Evolutionary conservation across 2,797 vertebrate species (phyloP), one percentile per base, ranked within the genome.

Genomic region (Thamnophis elegans): DNA sequence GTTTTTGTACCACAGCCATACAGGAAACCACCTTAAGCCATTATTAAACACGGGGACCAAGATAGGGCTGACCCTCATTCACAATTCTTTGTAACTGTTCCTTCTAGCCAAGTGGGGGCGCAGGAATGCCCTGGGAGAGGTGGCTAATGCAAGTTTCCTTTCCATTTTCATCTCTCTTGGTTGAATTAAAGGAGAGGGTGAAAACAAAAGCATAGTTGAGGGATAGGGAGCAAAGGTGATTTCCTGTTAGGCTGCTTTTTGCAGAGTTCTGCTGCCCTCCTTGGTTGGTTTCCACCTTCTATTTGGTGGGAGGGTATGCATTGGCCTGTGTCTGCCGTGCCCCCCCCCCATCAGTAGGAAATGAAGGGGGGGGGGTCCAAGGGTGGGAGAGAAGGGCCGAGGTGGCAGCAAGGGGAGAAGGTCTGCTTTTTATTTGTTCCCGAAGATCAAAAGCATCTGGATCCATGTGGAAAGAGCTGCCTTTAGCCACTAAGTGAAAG

Each of bases 381-480:
- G n/a, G 91, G 73, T 47, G 68, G 42, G 47, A 32, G 58, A 87
- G 54, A 22, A 59, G 18, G 60, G 47, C 7, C 10, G 8, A 26
- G 36, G 32, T 16, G 53, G 4, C 11, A 73, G 56, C 5, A 20
- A 8, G 10, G 68, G 60, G 56, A 90, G 51, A 54, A 68, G 22
- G 55, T 95, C 95, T 92, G 96, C 86, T 95, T 94, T 92, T 93
- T 85, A 91, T 94, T 96, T 96, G 91, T 94, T 87, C 89, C 53
- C 47, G 56, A 26, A 60, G 91, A 92, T 89, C 88, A 92, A 94
- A 94, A 53, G 94, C 91, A 73, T 93, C 92, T 94, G 92, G 90
- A 22, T 90, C 93, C 85, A 90, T 89, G 94, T 28, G 28, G 85
- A 68, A 90, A 92, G 90, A 42, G 62, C 86, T 22, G 54, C 87